A percentile compares a stretch with the other conserved stretches of the same genome.
phyloP scores from a whole-genome alignment of 2,797 vertebrate species.

The Argentina silus region DNA sequence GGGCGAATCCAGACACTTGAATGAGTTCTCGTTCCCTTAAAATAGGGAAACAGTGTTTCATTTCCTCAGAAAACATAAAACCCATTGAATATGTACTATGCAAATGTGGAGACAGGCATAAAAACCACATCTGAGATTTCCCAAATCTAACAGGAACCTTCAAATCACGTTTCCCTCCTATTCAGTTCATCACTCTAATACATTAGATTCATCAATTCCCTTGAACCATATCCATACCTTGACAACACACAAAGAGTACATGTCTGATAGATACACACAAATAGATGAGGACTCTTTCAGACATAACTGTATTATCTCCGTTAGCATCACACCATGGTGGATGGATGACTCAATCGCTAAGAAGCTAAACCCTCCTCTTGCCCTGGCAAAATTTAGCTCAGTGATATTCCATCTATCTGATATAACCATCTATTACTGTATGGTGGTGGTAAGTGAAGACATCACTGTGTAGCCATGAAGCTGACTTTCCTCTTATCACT shows the following conservation, averaged over 20 bases:
- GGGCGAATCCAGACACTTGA: background rate
- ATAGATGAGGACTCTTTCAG: background rate
- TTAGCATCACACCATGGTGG: background rate
- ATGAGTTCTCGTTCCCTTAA: background rate
- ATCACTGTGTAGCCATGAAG: constrained; percentile 11
- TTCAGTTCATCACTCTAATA: too few species aligned
- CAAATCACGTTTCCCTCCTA: too few species aligned
- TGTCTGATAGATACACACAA: background rate
- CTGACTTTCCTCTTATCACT: constrained; percentile 23
- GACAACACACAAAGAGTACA: background rate
- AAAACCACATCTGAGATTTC: background rate
- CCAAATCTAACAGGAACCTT: too few species aligned
- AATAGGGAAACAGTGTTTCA: background rate
- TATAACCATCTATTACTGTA: constrained; percentile 22
- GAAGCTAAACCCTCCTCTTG: background rate
- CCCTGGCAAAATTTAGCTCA: background rate
- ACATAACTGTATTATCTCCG: background rate
- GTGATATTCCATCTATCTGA: background rate
- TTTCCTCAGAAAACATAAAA: constrained; percentile 12
- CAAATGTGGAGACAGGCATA: background rate
- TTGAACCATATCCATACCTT: background rate
- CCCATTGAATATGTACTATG: background rate
- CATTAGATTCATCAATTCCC: too few species aligned
- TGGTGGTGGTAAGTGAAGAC: constrained; percentile 27
- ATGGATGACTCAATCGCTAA: background rate